These are phyloP conservation scores for Sebastiscus tertius DNA, from an alignment of 2,797 vertebrate species.

Conservation along the genomic window DNA sequence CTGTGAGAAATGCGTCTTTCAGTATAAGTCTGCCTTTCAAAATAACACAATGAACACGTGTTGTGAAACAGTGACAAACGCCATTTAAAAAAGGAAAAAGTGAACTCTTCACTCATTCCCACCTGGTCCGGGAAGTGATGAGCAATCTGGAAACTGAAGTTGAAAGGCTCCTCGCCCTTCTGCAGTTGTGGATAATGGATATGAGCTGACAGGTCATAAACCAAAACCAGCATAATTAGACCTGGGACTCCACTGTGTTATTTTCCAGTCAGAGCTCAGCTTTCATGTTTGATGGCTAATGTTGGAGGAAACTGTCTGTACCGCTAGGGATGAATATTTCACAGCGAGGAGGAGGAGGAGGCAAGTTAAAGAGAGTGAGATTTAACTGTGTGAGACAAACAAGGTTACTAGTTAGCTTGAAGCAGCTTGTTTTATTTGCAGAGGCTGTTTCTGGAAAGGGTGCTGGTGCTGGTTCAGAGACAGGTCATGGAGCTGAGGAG, in stretches of 20 bases:
- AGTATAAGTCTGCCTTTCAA: not conserved
- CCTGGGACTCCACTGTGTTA: constrained; percentile 48
- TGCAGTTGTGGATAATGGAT: constrained; percentile 58
- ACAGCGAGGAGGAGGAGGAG: constrained; percentile 18
- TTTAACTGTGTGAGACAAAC: constrained; percentile 11
- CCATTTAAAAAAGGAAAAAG: constrained; percentile 44
- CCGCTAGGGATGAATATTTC: constrained; percentile 48
- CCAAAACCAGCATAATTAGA: constrained; percentile 76
- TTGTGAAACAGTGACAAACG: constrained; percentile 8
- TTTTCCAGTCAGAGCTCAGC: constrained; percentile 70
- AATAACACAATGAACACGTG: not conserved
- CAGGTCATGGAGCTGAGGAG: constrained; percentile 35
- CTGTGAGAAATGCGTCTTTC: not conserved
- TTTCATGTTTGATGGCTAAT: constrained; percentile 71
- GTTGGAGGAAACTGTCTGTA: constrained; percentile 53
- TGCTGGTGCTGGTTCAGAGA: constrained; percentile 47
- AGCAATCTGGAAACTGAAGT: constrained; percentile 65
- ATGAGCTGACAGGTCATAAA: constrained; percentile 73
- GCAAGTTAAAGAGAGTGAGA: constrained; percentile 24
- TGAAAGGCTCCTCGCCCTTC: constrained; percentile 54
- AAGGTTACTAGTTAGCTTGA: constrained; percentile 26
- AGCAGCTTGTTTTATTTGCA: constrained; percentile 35
- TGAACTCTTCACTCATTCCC: constrained; percentile 55
- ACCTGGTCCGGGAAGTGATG: constrained; percentile 75
- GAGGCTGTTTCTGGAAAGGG: constrained; percentile 14